These are phyloP conservation scores for Phenganax subtilis DNA, from an alignment of 92 coral and sea anemone species.

Conservation along the genomic window DNA sequence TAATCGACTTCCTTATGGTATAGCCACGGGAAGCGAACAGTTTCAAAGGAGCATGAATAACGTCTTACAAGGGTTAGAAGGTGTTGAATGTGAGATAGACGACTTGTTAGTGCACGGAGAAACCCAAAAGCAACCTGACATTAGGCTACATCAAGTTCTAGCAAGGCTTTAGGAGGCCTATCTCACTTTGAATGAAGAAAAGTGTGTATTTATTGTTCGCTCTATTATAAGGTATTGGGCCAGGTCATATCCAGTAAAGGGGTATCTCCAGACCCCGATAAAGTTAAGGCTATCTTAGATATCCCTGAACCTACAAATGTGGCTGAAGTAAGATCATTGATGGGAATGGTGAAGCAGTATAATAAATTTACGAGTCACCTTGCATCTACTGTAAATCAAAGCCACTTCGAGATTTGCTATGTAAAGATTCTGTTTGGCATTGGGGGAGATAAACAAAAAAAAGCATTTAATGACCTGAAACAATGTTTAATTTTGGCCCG, in stretches of 20 bases:
- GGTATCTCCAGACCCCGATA: constrained; percentile 45
- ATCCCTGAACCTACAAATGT: constrained; percentile 34
- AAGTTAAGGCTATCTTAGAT: constrained; percentile 43
- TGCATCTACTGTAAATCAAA: constrained; percentile 36
- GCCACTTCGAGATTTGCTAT: constrained; percentile 34
- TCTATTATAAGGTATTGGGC: constrained; percentile 22
- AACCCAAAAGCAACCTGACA: too few relatives aligned
- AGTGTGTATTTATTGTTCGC: background rate
- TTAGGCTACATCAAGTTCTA: too few relatives aligned
- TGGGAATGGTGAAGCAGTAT: constrained; percentile 47
- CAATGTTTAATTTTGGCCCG: too few relatives aligned
- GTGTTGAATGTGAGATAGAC: constrained; percentile 39
- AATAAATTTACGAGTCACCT: constrained; percentile 43
- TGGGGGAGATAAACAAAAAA: constrained; percentile 37
- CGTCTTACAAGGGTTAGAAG: constrained; percentile 47
- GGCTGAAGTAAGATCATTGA: constrained; percentile 33
- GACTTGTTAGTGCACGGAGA: too few relatives aligned
- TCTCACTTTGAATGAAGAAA: background rate
- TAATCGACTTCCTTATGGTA: constrained; percentile 55
- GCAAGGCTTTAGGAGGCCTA: too few relatives aligned
- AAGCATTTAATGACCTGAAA: constrained; percentile 50
- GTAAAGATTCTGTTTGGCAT: constrained; percentile 41
- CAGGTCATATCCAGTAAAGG: constrained; percentile 33
- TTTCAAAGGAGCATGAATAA: constrained; percentile 49
- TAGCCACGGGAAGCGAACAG: constrained; percentile 47